Base-by-base conservation (phyloP, 1,140 invertebrate species). In the Campoletis sonorensis region DNA sequence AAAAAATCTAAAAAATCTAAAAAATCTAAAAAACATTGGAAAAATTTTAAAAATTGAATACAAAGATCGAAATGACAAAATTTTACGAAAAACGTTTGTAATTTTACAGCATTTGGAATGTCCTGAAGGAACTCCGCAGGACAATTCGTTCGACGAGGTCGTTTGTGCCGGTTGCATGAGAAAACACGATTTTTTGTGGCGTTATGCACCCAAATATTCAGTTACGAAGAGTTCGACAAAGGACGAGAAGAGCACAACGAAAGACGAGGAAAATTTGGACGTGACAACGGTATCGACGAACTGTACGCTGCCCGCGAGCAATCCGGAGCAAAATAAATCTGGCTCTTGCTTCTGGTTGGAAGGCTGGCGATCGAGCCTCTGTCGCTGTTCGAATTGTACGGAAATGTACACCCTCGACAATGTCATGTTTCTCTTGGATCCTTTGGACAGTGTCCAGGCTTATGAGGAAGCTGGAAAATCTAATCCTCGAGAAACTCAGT, bases 381-480 rank as follows among this genome's bases (percentile, higher is more conserved):
- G 97, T 87, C 93, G 91, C 27, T 96, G 95, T 84, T 88, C 91
- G 64, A 89, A 93, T 67, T 96, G 95, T 85, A 89, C 90, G 84
- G 88, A 87, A 67, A 92, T 96, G 86, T 98, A 98, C 86, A 93
- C 94, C 86, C 92, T 93, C 40, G 90, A 95, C 40, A 93, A 94
- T 33, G 90, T 98, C 16, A 85, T 91, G 64, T 99, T 96, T 91
- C 89, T 99, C 49, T 89, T 95, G 8, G 97, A 98, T 92, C 91
- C 93, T 15, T 94, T 95, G 84, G 98, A 99, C 87, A 97, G 97
- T 27, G 96, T 98, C 0, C 94, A 94, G 80, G 94, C 94, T 0
- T 99, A 99, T 91, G 98, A 99, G 92, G 95, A 96, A 86, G 94
- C 95, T 84, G 96, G 96, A 4, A 95, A 94, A 91, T 91, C 92